Conservation (phyloP, 2,888 invertebrate genomes). For the Drosophila limbata region DNA sequence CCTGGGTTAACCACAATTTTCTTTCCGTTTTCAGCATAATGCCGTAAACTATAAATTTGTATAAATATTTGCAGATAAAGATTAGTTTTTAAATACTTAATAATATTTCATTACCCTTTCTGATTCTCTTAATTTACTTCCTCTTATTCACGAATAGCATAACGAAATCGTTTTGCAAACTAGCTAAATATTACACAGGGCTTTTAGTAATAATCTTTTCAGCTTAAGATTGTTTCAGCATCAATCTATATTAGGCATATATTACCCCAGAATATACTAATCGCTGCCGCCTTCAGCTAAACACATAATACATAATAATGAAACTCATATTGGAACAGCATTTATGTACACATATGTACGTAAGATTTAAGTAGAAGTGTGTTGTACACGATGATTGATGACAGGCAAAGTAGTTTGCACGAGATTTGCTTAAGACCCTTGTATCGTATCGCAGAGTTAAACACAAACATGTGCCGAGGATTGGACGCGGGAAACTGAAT, state of each 20-base stretch:
- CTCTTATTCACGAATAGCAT: not conserved
- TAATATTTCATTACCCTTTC: no score
- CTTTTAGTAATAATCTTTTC: constrained; percentile 46
- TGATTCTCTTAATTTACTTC: not conserved
- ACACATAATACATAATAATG: constrained; percentile 41
- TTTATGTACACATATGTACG: constrained; percentile 7
- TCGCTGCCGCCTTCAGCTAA: constrained; percentile 67
- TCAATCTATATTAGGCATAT: constrained; percentile 70
- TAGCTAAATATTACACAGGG: constrained; percentile 39
- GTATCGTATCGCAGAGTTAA: constrained; percentile 20
- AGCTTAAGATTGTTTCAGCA: constrained; percentile 56
- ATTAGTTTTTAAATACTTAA: not conserved
- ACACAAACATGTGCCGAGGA: constrained; percentile 58
- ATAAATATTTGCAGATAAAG: not conserved
- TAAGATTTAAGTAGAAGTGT: constrained; percentile 10
- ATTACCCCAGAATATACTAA: constrained; percentile 48
- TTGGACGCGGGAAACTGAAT: constrained; percentile 29
- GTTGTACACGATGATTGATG: constrained; percentile 68
- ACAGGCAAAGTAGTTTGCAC: constrained; percentile 65
- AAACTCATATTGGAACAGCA: constrained; percentile 30
- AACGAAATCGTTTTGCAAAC: constrained; percentile 33
- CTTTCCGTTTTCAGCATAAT: not conserved
- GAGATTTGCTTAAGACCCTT: constrained; percentile 55
- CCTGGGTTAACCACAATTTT: not conserved
- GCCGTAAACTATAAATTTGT: not conserved